Base-by-base conservation (phyloP, 2,888 invertebrate species). In the Brachycybe producta region DNA sequence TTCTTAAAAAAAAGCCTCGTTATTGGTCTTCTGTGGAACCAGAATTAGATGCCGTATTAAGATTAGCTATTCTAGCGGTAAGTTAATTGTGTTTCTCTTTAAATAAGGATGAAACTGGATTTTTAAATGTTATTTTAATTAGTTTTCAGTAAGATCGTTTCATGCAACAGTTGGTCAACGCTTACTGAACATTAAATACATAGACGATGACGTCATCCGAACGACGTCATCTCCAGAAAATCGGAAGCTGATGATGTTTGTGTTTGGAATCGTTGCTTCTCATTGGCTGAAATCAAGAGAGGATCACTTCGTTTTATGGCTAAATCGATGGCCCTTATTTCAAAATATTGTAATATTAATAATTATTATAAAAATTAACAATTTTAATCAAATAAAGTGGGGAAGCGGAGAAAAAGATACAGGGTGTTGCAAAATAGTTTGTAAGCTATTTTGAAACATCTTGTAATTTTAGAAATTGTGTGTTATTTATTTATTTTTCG, bases 91-190 rank as follows among this genome's bases (percentile, higher is more conserved):
- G 8, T 23, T 41, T 21, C 7, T 41, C 7, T 41, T 7, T 41
- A 21, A 7, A 41, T 17, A 13, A 17, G 11, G 7, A 21, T 7
- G 5, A 41, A 21, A 19, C 7, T 8, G 17, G 19, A 27, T 28
- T n/a, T 21, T 32, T n/a, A 40, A 40, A 46, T 30, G 26, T 46
- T 30, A 23, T 23, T 3, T 19, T 19, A 21, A 21, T n/a, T 32
- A 49, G 49, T 40, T 30, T 27, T 49, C 49, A n/a, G n/a, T 23
- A 23, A 26, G 7, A 5, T 32, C 21, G 23, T 32, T 32, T 23
- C 30, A 41, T 13, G 49, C 49, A 5, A 49, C 49, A 15, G 49
- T 49, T 32, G 49, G 49, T 32, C 49, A 49, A 21, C 41, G 34
- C n/a, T 24, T 49, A n/a, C 34, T 49, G 13, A 49, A 49, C 24